Base-by-base conservation (phyloP, 2,113 vertebrate species). In the Aspiorhynchus laticeps region DNA sequence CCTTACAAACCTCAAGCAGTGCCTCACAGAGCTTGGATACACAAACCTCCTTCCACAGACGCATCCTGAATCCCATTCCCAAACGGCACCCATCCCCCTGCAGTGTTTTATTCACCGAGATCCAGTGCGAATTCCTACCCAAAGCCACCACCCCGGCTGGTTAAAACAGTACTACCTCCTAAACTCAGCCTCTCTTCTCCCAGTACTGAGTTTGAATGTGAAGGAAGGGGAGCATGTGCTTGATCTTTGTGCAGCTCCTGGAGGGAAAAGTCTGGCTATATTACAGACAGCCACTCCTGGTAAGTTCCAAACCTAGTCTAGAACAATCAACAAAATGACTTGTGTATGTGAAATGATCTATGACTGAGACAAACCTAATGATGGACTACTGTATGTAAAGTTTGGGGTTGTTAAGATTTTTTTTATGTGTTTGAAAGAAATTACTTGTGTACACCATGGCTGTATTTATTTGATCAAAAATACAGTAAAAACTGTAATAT, bases 161-260 rank as follows among this genome's bases (percentile, higher is more conserved):
- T 91, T 99, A 71, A 99, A 99, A 87, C 94, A 94, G 2, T 98
- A 97, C 91, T 99, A 96, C 71, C 95, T 99, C 43, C 94, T 99
- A 69, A 99, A 99, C 8, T 97, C 97, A 21, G 96, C 98, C 21
- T 99, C 98, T 0, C 86, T 99, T 88, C 94, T 99, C 26, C 97
- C 98, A 0, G 97, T 98, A 51, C 89, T 99, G 92, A 97, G 97
- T 4, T 90, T 99, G 69, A 95, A 95, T 74, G 90, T 97, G 84
- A 88, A 75, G 84, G 93, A 97, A 86, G 97, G 97, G 7, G 97
- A 99, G 17, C 91, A 88, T 0, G 93, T 98, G 92, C 91, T 99
- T 93, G 98, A 99, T 92, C 91, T 99, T 88, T 99, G 98, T 90
- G 96, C 98, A 73, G 98, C 98, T 9, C 98, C 98, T 4, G 98